phyloP scores from a whole-genome alignment of 2,113 vertebrate genomes.

The Brachyhypopomus gauderio region DNA sequence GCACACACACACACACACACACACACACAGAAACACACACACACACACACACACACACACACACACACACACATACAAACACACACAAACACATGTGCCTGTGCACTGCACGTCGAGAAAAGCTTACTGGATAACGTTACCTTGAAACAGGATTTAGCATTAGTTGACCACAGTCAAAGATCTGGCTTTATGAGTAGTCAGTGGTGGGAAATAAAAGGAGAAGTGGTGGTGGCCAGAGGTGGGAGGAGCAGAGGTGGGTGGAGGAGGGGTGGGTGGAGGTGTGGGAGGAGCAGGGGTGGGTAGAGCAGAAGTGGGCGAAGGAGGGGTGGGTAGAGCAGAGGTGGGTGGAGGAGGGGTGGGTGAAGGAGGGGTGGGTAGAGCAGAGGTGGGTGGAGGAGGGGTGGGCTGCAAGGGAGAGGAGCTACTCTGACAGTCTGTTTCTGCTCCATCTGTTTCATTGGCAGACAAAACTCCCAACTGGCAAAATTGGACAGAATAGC shows the following conservation, averaged over 20 bases:
- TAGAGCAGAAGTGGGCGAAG: too few species aligned
- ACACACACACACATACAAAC: slow-evolving; percentile 22
- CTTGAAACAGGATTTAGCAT: too few species aligned
- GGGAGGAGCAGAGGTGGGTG: too few species aligned
- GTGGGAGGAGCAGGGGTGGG: too few species aligned
- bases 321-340: too few species aligned
- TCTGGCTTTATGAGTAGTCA: background rate
- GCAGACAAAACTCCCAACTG: background rate
- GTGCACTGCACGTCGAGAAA: background rate
- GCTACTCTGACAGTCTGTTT: background rate
- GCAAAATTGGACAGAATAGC: slow-evolving; percentile 4
- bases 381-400: background rate
- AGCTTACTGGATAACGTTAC: too few species aligned
- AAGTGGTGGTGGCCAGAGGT: background rate
- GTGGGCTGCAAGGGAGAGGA: background rate
- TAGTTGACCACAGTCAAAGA: too few species aligned
- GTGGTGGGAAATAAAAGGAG: background rate
- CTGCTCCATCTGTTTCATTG: background rate
- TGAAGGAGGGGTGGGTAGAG: background rate
- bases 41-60: slow-evolving; percentile 25
- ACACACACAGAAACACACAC: too few species aligned
- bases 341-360: too few species aligned
- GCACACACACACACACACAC: background rate
- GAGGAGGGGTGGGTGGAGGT: too few species aligned
- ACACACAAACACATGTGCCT: background rate